Evolutionary conservation across 2,113 vertebrate genomes (phyloP).

Genomic region (Osmerus mordax): DNA sequence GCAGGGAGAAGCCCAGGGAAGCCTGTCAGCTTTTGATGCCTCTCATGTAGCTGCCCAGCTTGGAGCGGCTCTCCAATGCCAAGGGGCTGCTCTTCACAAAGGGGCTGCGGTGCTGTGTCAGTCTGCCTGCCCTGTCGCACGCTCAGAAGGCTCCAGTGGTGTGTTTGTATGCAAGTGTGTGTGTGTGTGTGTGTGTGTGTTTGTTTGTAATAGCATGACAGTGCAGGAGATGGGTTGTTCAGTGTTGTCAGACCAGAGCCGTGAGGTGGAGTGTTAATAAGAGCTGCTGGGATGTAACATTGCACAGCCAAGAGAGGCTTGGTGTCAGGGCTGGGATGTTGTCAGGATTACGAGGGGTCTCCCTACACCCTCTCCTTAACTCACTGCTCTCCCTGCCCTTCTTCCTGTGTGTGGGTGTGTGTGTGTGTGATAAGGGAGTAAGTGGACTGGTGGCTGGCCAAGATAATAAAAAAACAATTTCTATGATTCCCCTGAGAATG

Average conservation of each 20-base stretch:
- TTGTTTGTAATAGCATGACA: neutral
- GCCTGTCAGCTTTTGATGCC: slow-evolving; percentile 53
- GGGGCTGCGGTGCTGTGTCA: slow-evolving; percentile 22
- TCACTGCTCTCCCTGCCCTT: neutral
- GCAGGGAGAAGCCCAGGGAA: slow-evolving; percentile 31
- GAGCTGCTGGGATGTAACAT: neutral
- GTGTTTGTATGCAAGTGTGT: slow-evolving; percentile 1
- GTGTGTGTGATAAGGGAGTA: neutral
- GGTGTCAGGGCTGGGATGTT: too few relatives aligned
- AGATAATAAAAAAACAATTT: neutral
- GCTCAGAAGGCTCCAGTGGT: too few relatives aligned
- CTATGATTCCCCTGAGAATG: neutral
- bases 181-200: slow-evolving; percentile 18
- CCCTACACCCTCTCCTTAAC: too few relatives aligned
- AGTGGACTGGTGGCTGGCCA: neutral
- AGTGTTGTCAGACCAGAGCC: neutral
- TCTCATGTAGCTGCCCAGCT: slow-evolving; percentile 32
- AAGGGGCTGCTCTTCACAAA: slow-evolving; percentile 32
- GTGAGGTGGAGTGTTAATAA: neutral
- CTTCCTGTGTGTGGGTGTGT: neutral
- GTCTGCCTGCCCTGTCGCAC: slow-evolving; percentile 28
- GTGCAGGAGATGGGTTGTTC: neutral
- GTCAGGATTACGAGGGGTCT: too few relatives aligned
- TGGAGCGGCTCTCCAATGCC: slow-evolving; percentile 56
- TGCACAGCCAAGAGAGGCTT: too few relatives aligned